Conservation (phyloP, 2,888 invertebrate genomes). For the Merodon equestris region DNA sequence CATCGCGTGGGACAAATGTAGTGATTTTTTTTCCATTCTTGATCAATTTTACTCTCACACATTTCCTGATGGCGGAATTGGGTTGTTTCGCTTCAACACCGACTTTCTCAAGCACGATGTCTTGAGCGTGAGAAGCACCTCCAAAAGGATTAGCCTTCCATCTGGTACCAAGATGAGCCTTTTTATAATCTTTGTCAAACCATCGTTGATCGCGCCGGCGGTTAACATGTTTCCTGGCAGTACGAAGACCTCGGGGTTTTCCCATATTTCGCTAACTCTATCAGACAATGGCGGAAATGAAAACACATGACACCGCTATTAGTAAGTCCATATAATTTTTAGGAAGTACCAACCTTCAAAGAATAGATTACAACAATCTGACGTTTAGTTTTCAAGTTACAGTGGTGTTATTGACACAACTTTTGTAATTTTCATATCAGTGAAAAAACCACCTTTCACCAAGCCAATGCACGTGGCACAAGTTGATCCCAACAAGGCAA, state of each 20-base stretch:
- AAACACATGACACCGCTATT: too few species aligned
- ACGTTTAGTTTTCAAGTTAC: too few species aligned
- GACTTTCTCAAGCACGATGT: slow-evolving; percentile 99
- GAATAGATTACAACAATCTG: too few species aligned
- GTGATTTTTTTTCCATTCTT: slow-evolving; percentile 99
- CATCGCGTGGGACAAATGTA: slow-evolving; percentile 99
- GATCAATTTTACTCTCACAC: slow-evolving; percentile 98
- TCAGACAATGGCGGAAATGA: slow-evolving; percentile 79
- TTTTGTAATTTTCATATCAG: too few species aligned
- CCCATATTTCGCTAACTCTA: slow-evolving; percentile 80
- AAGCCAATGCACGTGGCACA: too few species aligned
- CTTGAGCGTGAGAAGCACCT: slow-evolving; percentile 99
- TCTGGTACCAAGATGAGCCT: slow-evolving; percentile 99
- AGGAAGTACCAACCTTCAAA: too few species aligned
- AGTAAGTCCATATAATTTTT: too few species aligned
- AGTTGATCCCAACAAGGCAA: too few species aligned
- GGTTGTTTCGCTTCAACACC: slow-evolving; percentile 99
- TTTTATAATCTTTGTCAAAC: slow-evolving; percentile 99
- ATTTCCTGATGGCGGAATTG: slow-evolving; percentile 99
- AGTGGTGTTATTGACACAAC: too few species aligned
- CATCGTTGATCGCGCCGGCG: slow-evolving; percentile 98
- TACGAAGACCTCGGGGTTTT: slow-evolving; percentile 99
- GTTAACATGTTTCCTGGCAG: slow-evolving; percentile 98
- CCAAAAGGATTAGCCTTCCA: slow-evolving; percentile 99
- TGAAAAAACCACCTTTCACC: too few species aligned